These are phyloP conservation scores for Esox masquinongy DNA, from an alignment of 2,797 vertebrate genomes.

Conservation along the genomic window DNA sequence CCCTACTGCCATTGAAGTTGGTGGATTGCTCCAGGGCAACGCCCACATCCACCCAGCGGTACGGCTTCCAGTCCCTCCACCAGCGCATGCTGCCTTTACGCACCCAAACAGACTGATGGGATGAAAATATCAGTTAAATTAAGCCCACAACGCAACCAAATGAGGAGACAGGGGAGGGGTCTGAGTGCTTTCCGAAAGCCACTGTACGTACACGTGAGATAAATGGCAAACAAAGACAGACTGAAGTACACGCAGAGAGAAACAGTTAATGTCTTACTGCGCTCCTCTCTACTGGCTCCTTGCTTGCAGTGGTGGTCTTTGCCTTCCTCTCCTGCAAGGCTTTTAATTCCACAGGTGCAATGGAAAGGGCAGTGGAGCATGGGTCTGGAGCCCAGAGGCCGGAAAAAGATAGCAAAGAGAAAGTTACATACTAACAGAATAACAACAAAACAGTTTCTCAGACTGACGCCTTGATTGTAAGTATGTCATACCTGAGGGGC, in stretches of 20 bases:
- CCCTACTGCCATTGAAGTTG: slow-evolving; percentile 76
- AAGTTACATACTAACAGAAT: too few species aligned
- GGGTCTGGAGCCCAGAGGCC: slow-evolving; percentile 71
- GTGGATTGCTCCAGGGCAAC: slow-evolving; percentile 93
- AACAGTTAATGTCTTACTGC: slow-evolving; percentile 41
- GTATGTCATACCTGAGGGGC: slow-evolving; percentile 61
- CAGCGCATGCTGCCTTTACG: slow-evolving; percentile 88
- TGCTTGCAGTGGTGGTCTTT: slow-evolving; percentile 77
- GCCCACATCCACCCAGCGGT: slow-evolving; percentile 89
- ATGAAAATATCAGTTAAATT: too few species aligned
- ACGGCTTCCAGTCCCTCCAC: slow-evolving; percentile 95
- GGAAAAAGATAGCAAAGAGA: slow-evolving; percentile 60
- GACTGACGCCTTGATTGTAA: not conserved
- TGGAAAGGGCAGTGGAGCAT: slow-evolving; percentile 67
- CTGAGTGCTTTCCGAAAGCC: too few species aligned
- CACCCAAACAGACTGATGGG: slow-evolving; percentile 87
- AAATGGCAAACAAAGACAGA: not conserved
- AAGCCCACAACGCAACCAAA: too few species aligned
- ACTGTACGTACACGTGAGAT: too few species aligned
- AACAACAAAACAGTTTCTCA: not conserved
- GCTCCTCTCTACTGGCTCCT: slow-evolving; percentile 85
- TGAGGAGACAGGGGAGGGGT: too few species aligned
- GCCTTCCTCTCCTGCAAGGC: slow-evolving; percentile 84
- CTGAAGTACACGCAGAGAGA: slow-evolving; percentile 5
- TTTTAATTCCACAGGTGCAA: slow-evolving; percentile 86